Percentiles rank a stretch among this genome's conserved stretches.
These are phyloP conservation scores for Xiphorhynchus erythropygius DNA, from an alignment of 2,797 vertebrate species.

Conservation along the genomic window DNA sequence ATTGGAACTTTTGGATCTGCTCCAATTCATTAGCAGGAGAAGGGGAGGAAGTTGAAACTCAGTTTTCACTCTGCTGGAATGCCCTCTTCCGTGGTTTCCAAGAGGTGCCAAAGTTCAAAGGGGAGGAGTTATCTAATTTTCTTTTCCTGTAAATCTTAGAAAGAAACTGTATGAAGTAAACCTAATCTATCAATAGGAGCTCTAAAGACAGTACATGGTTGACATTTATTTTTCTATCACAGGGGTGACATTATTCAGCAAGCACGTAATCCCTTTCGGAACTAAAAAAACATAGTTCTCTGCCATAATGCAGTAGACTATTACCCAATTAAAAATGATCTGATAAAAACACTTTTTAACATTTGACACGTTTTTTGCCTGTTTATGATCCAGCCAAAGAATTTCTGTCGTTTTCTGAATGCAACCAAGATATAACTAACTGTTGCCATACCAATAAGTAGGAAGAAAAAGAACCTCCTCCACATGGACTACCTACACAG, in stretches of 20 bases:
- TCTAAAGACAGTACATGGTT: neutral
- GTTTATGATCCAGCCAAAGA: slow-evolving; percentile 53
- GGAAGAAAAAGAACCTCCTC: slow-evolving; percentile 62
- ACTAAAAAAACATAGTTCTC: neutral
- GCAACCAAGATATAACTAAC: slow-evolving; percentile 40
- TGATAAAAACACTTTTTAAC: slow-evolving; percentile 21
- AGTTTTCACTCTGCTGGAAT: neutral
- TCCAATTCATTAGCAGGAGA: neutral
- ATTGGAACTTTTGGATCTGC: neutral
- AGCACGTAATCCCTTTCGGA: neutral
- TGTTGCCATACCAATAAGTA: slow-evolving; percentile 56
- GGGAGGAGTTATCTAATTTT: neutral
- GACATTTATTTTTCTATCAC: neutral
- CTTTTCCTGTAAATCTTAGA: neutral
- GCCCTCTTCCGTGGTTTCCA: neutral
- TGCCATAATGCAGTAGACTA: slow-evolving; percentile 43
- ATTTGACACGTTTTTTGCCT: slow-evolving; percentile 53
- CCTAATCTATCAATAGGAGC: neutral
- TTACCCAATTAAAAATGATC: slow-evolving; percentile 22
- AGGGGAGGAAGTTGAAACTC: neutral
- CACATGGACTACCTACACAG: slow-evolving; percentile 53
- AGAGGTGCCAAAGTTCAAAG: neutral
- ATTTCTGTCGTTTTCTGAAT: slow-evolving; percentile 48
- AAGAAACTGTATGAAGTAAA: neutral
- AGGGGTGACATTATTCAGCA: neutral